phyloP scores from a whole-genome alignment of 1,140 invertebrate genomes.

The Asobara japonica region DNA sequence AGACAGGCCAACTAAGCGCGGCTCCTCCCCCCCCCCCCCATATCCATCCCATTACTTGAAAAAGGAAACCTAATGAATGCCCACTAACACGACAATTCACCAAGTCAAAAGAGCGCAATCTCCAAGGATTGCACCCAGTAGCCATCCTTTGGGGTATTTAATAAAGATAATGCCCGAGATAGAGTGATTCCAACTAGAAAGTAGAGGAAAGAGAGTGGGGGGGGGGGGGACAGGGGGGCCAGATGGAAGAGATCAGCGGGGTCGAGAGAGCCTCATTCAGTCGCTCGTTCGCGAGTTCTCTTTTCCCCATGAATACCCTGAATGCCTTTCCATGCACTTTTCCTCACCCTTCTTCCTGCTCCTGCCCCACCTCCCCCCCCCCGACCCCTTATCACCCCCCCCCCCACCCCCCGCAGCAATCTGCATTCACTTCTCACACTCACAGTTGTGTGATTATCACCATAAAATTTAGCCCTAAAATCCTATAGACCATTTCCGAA shows the following conservation, averaged over 20 bases:
- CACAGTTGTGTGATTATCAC: background rate
- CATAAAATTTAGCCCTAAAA: conserved; percentile 5
- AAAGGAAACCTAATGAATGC: background rate
- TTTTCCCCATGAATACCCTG: conserved; percentile 57
- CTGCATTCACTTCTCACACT: conserved; percentile 29
- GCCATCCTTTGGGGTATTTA: conserved; percentile 60
- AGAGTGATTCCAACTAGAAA: conserved; percentile 43
- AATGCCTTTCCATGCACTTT: conserved; percentile 49
- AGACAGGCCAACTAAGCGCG: too few relatives aligned
- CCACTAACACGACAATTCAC: background rate
- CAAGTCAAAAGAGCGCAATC: background rate
- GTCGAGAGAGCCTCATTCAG: conserved; percentile 54
- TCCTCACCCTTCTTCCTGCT: conserved; percentile 26
- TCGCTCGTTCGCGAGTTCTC: conserved; percentile 54
- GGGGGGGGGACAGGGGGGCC: background rate
- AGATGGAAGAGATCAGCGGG: conserved; percentile 24
- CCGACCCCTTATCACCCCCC: background rate
- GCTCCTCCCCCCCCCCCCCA: too few relatives aligned
- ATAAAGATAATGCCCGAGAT: conserved; percentile 66
- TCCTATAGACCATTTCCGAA: background rate
- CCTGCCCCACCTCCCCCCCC: conserved; percentile 24
- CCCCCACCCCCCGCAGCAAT: background rate
- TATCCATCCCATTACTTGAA: too few relatives aligned
- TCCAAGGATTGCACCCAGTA: conserved; percentile 20
- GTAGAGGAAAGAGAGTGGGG: background rate